phyloP scores from a whole-genome alignment of 2,113 vertebrate genomes.

The Rana temporaria region DNA sequence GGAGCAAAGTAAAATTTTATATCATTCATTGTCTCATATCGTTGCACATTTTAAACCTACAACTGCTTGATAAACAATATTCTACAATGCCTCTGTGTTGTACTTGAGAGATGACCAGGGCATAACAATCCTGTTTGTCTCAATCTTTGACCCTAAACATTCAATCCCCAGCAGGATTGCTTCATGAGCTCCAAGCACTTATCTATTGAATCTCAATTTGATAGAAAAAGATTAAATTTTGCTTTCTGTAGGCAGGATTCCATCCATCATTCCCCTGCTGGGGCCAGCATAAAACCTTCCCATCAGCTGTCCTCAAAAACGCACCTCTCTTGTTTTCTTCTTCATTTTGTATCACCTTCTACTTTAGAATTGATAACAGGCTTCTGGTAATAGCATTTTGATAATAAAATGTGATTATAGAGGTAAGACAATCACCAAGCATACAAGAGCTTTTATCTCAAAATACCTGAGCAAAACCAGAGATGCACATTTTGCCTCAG shows the following conservation, averaged over 20 bases:
- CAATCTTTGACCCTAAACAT: conserved; percentile 28
- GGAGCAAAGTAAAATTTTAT: not conserved
- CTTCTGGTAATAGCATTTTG: conserved; percentile 21
- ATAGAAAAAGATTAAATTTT: conserved; percentile 42
- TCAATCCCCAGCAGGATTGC: conserved; percentile 26
- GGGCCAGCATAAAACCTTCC: conserved; percentile 7
- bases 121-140: conserved; percentile 9
- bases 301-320: conserved; percentile 32
- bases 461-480: not conserved
- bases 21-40: not conserved
- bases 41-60: not conserved
- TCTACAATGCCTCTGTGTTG: not conserved
- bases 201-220: conserved; percentile 47
- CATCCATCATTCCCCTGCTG: conserved; percentile 41
- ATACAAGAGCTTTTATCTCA: conserved; percentile 26
- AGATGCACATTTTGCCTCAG: not conserved
- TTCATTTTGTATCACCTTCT: conserved; percentile 13
- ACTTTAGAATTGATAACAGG: conserved; percentile 13
- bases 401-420: conserved; percentile 27
- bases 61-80: not conserved
- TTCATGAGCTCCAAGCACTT: conserved; percentile 39
- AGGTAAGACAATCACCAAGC: not conserved
- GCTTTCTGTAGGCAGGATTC: conserved; percentile 13
- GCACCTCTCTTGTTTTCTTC: conserved; percentile 4
- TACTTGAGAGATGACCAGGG: conserved; percentile 16